phyloP scores from a whole-genome alignment of 2,113 vertebrate species.

The Sturnus vulgaris region DNA sequence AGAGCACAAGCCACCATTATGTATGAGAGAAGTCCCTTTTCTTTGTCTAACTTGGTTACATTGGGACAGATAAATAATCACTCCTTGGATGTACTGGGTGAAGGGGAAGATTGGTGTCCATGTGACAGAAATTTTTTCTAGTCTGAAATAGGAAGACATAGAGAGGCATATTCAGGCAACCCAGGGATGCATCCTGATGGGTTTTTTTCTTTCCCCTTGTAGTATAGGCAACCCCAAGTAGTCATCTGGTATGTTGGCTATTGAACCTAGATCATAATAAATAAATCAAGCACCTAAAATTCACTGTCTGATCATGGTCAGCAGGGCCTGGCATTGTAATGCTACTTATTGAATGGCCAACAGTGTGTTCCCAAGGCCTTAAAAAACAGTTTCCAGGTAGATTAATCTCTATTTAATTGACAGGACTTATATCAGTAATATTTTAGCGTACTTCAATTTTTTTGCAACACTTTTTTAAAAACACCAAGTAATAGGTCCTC shows the following conservation, averaged over 20 bases:
- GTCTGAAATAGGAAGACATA: neutral
- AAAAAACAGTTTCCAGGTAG: neutral
- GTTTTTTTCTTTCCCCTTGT: neutral
- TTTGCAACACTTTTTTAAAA: neutral
- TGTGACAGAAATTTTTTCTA: neutral
- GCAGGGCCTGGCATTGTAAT: neutral
- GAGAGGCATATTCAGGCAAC: neutral
- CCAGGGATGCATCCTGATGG: neutral
- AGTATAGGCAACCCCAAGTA: neutral
- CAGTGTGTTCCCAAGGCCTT: neutral
- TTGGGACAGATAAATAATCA: neutral
- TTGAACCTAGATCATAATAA: neutral
- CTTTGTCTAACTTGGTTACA: neutral
- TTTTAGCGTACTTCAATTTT: neutral
- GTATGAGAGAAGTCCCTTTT: neutral
- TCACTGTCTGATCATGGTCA: neutral
- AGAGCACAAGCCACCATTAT: neutral
- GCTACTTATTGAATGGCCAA: neutral
- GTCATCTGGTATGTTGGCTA: neutral
- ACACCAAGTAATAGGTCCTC: neutral
- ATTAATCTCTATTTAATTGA: neutral
- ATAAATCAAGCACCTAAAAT: neutral
- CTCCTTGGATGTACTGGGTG: neutral
- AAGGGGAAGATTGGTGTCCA: neutral
- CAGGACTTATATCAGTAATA: neutral